Base-by-base conservation (phyloP, 2,888 invertebrate species). In the Tigriopus californicus region DNA sequence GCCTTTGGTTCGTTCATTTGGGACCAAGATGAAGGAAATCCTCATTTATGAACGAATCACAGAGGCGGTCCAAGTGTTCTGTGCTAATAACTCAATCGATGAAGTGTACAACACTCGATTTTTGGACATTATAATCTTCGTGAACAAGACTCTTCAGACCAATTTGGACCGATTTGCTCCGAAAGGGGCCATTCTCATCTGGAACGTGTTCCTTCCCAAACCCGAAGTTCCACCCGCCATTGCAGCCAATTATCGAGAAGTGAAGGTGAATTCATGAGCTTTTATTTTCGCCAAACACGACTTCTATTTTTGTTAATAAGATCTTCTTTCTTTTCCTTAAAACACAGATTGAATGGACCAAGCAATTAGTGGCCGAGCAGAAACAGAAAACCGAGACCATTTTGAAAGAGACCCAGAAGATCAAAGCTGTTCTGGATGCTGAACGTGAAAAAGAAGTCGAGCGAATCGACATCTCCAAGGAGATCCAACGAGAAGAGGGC, bases 181-280 rank as follows among this genome's bases (percentile, higher is more conserved):
- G 1, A 24, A 46, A 46, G 57, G 46, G 1, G 33, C 33, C 33
- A 12, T 57, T n/a, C 15, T 25, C 8, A 13, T 57, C 15, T 46
- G 44, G 47, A 57, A 57, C 46, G 15, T 57, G 3, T 57, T 57
- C 24, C n/a, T 57, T 10, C 44, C 57, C 8, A 57, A 57, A 24
- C 57, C 57, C 13, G 57, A 57, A 10, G 47, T 57, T 20, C 57
- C 57, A 42, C 57, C 57, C 6, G 47, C 47, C 1, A 57, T 57
- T 15, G 57, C 57, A 22, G 13, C 44, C 42, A 57, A 57, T 25
- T 57, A 57, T 46, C 57, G 57, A n/a, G n/a, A 57, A 20, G 57
- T 57, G 10, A 11, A 46, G n/a, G 20, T 44, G 11, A 33, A 3
- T 5, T 3, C 8, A 5, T 33, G 33, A 33, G 33, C 33, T 33